Evolutionary conservation across 2,888 invertebrate genomes (phyloP).

Genomic region (Dynastes grantii): DNA sequence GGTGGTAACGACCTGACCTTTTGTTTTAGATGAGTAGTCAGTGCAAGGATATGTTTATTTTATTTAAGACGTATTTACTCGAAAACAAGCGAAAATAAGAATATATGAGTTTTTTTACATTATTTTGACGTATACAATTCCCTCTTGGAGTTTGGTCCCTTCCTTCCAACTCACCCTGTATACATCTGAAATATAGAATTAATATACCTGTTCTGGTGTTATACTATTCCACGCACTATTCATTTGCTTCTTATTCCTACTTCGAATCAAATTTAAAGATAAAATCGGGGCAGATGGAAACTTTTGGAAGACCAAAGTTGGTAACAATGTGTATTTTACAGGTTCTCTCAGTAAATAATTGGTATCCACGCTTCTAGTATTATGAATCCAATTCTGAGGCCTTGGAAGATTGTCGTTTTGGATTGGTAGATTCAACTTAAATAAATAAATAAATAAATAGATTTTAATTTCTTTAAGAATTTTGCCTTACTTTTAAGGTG

Average conservation of each 20-base stretch:
- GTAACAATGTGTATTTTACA: conserved; percentile 27
- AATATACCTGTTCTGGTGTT: conserved; percentile 22
- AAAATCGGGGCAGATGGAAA: conserved; percentile 35
- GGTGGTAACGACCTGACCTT: too few species aligned
- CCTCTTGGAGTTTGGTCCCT: too few species aligned
- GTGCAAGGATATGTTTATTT: too few species aligned
- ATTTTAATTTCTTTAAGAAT: not conserved
- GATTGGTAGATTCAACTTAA: conserved; percentile 29
- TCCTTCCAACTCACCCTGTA: too few species aligned
- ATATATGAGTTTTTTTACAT: too few species aligned
- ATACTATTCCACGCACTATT: conserved; percentile 21
- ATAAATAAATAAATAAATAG: not conserved
- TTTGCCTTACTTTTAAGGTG: conserved; percentile 32
- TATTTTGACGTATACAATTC: too few species aligned
- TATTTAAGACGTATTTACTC: too few species aligned
- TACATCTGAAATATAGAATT: not conserved
- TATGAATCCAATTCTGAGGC: not conserved
- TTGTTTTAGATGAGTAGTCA: too few species aligned
- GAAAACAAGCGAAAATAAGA: too few species aligned
- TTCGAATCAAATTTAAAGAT: conserved; percentile 29
- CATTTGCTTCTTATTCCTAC: conserved; percentile 14
- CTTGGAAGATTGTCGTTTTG: too few species aligned
- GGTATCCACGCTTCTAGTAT: conserved; percentile 20
- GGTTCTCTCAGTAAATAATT: conserved; percentile 46
- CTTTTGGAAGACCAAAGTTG: conserved; percentile 27